A percentile compares a stretch with the other conserved stretches of the same genome.
Evolutionary conservation across 2,113 vertebrate species (phyloP).

Genomic region (Rhombomys opimus): DNA sequence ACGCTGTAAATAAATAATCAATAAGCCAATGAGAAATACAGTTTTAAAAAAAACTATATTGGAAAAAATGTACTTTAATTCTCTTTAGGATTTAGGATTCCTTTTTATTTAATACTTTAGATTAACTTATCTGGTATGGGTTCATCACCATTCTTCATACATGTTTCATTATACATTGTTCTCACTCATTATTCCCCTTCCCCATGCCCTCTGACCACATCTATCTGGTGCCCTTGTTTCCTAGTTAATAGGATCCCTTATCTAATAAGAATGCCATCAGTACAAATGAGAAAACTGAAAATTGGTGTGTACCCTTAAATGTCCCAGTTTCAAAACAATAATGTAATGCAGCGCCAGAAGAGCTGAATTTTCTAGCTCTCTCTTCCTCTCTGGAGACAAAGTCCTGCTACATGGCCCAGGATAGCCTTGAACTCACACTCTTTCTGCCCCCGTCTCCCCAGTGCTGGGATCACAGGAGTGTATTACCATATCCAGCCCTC

Average conservation of each 20-base stretch:
- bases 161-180: not conserved
- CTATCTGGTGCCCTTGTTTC: not conserved
- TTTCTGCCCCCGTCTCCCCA: not conserved
- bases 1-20: not conserved
- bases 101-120: not conserved
- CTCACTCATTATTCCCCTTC: not conserved
- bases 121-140: not conserved
- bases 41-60: not conserved
- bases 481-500: not conserved
- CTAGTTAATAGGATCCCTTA: not conserved
- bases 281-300: not conserved
- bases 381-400: not conserved
- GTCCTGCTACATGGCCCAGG: not conserved
- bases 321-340: not conserved
- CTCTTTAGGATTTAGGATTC: not conserved
- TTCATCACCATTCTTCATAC: not conserved
- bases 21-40: not conserved
- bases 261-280: not conserved
- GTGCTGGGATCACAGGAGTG: no score
- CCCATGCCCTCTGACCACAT: not conserved
- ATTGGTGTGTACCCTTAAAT: not conserved
- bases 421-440: not conserved
- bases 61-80: not conserved
- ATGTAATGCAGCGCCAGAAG: not conserved
- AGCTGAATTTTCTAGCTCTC: not conserved